Conservation (phyloP, 2,888 invertebrate genomes). For the Podotricha telesiphe region DNA sequence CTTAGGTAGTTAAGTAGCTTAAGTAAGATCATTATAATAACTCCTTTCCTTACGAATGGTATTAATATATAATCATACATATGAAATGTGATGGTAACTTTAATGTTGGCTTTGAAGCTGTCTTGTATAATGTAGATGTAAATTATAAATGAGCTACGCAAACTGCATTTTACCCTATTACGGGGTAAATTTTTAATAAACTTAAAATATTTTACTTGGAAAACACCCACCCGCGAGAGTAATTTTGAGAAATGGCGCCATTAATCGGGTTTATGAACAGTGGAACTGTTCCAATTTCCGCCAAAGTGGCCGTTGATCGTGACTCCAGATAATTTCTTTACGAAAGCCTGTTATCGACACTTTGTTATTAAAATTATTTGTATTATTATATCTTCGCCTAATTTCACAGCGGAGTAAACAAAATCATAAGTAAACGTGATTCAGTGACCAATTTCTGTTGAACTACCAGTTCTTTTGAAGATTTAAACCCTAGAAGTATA, state of each 20-base stretch:
- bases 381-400: not conserved
- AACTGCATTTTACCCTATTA: constrained; percentile 14
- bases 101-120: not conserved
- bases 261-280: constrained; percentile 29
- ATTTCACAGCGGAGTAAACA: not conserved
- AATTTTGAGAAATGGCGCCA: constrained; percentile 34
- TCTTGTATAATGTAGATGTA: not conserved
- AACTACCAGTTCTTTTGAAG: not conserved
- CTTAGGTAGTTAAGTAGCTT: not conserved
- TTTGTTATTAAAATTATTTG: not conserved
- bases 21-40: not conserved
- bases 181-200: constrained; percentile 26
- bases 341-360: not conserved
- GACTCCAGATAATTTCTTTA: constrained; percentile 20
- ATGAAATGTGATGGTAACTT: not conserved
- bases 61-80: constrained; percentile 4
- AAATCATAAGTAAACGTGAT: too few relatives aligned
- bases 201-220: constrained; percentile 20
- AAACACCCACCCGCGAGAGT: constrained; percentile 1
- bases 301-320: constrained; percentile 24
- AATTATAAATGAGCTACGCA: constrained; percentile 20
- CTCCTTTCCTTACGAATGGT: not conserved
- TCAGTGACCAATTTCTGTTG: not conserved
- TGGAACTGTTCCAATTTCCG: constrained; percentile 33
- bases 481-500: too few relatives aligned